These are phyloP conservation scores for Nanger granti DNA, from an alignment of 2,113 vertebrate genomes.

Conservation along the genomic window DNA sequence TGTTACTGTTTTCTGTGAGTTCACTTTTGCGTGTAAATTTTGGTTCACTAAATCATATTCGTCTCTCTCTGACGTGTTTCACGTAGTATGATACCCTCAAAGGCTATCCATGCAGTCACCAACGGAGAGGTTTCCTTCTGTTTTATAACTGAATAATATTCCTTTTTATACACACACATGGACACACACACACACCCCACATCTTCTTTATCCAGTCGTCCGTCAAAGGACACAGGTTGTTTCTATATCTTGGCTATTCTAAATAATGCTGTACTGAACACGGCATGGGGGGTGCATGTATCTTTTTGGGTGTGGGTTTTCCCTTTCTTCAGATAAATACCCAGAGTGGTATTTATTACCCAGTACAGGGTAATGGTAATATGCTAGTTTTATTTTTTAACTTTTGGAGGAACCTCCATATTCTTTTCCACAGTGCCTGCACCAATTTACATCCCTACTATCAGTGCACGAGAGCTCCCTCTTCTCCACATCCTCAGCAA, in stretches of 20 bases:
- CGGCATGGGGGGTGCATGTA: rapidly evolving
- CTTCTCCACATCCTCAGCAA: not conserved
- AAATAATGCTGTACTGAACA: not conserved
- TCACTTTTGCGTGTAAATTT: not conserved
- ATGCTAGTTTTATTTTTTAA: not conserved
- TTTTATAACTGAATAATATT: not conserved
- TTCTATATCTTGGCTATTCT: not conserved
- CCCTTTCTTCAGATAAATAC: not conserved
- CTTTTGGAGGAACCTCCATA: not conserved
- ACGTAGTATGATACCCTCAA: not conserved
- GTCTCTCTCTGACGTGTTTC: not conserved
- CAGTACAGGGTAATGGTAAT: not conserved
- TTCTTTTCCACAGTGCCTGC: not conserved
- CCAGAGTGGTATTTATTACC: not conserved
- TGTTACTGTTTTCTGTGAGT: not conserved
- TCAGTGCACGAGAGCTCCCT: not conserved
- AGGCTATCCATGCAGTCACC: not conserved
- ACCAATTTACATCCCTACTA: not conserved
- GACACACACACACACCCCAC: not conserved
- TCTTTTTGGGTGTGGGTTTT: not conserved
- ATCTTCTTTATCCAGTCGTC: not conserved
- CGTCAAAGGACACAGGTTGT: not conserved
- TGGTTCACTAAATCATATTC: not conserved
- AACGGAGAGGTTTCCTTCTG: too few relatives aligned
- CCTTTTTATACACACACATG: not conserved